Percentiles rank a stretch among this genome's conserved stretches.
phyloP scores from a whole-genome alignment of 2,113 vertebrate species.

The Mungos mungo region DNA sequence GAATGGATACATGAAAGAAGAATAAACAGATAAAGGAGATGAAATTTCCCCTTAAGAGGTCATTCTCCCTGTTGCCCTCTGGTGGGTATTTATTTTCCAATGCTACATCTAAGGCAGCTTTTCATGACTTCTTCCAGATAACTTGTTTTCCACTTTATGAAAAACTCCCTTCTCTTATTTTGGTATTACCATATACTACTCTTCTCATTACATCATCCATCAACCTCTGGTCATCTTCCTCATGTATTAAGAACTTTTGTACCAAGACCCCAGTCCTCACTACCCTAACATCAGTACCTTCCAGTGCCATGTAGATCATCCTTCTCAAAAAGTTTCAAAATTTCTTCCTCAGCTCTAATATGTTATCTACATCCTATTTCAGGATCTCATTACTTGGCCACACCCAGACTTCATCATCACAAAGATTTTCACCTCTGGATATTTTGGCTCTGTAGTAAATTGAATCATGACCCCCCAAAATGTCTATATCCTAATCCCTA shows the following conservation, averaged over 20 bases:
- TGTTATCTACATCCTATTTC: neutral
- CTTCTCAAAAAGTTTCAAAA: neutral
- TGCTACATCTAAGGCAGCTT: neutral
- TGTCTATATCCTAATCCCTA: neutral
- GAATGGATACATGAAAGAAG: neutral
- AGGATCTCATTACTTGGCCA: neutral
- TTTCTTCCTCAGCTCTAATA: neutral
- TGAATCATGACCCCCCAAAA: neutral
- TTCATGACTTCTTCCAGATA: neutral
- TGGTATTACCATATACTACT: neutral
- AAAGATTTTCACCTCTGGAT: neutral
- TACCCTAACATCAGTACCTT: neutral
- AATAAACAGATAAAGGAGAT: neutral
- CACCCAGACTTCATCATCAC: neutral
- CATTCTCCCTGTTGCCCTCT: neutral
- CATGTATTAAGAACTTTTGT: neutral
- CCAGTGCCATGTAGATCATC: neutral
- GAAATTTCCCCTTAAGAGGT: neutral
- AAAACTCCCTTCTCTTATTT: neutral
- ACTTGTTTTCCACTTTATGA: neutral
- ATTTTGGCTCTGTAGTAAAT: neutral
- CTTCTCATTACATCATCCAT: neutral
- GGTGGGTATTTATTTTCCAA: neutral
- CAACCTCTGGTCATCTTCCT: neutral
- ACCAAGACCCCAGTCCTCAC: neutral